Evolutionary conservation across 2,113 vertebrate species (phyloP).

Genomic region (Carassius carassius): DNA sequence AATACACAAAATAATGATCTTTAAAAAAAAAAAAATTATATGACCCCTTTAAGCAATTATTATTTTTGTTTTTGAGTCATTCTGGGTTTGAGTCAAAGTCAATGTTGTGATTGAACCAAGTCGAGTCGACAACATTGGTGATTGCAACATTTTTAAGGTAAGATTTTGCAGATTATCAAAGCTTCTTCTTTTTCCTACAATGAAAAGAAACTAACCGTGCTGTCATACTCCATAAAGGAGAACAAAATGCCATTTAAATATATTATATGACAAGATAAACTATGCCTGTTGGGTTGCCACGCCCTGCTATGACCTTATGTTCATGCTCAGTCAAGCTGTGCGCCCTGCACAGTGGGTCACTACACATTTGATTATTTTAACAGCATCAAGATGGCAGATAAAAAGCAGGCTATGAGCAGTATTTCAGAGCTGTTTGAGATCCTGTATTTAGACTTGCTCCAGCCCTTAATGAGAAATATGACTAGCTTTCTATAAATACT

Average conservation of each 20-base stretch:
- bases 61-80: too few species aligned
- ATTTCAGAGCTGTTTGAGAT: neutral
- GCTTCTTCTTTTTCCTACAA: neutral
- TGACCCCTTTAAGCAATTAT: too few species aligned
- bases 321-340: neutral
- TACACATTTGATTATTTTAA: neutral
- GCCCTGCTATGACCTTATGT: neutral
- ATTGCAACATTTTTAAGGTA: too few species aligned
- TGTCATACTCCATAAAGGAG: neutral
- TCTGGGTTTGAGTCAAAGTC: too few species aligned
- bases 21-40: too few species aligned
- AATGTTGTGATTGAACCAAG: too few species aligned
- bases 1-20: too few species aligned
- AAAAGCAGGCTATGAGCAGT: neutral
- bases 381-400: neutral
- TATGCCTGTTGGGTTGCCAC: neutral
- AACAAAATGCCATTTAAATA: neutral
- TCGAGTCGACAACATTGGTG: too few species aligned
- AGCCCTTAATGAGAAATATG: neutral
- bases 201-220: neutral
- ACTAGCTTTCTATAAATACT: neutral
- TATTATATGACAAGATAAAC: constrained; percentile 5
- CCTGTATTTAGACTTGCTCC: neutral
- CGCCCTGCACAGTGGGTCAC: neutral
- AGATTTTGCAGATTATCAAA: neutral